Conservation (phyloP, 2,888 invertebrate genomes). For the Himalopsyche anomala region DNA sequence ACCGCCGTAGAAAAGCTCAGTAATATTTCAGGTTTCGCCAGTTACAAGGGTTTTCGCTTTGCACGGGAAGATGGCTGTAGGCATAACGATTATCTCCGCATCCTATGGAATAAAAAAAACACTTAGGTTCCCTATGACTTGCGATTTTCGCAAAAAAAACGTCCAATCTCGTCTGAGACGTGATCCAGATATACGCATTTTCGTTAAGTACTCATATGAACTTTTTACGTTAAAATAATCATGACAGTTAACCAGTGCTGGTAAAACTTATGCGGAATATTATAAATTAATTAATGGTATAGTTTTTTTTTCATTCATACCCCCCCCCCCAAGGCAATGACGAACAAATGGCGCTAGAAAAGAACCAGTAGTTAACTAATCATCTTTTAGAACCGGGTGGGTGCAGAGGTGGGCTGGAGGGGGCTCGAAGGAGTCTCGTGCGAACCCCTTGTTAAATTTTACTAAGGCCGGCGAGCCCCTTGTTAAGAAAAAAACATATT, state of each 20-base stretch:
- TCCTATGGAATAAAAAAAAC: constrained; percentile 32
- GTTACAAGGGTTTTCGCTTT: constrained; percentile 55
- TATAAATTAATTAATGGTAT: no score
- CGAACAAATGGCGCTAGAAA: no score
- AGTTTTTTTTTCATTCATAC: no score
- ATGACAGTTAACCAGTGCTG: neutral
- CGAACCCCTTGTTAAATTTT: no score
- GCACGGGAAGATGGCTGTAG: constrained; percentile 35
- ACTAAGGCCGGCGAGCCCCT: no score
- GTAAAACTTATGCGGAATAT: neutral
- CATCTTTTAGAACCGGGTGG: no score
- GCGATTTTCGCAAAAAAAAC: constrained; percentile 13
- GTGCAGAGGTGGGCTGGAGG: no score
- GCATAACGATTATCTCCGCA: constrained; percentile 39
- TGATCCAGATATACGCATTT: constrained; percentile 2
- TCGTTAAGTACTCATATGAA: neutral
- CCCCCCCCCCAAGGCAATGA: no score
- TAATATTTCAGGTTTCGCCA: constrained; percentile 29
- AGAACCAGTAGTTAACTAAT: no score
- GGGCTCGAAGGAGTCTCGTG: no score
- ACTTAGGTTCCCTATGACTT: constrained; percentile 15
- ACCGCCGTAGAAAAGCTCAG: constrained; percentile 24
- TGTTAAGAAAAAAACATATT: no score
- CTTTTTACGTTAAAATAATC: neutral
- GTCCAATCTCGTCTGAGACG: neutral